These are phyloP conservation scores for Apis florea DNA, from an alignment of 1,140 invertebrate species.

Conservation along the genomic window DNA sequence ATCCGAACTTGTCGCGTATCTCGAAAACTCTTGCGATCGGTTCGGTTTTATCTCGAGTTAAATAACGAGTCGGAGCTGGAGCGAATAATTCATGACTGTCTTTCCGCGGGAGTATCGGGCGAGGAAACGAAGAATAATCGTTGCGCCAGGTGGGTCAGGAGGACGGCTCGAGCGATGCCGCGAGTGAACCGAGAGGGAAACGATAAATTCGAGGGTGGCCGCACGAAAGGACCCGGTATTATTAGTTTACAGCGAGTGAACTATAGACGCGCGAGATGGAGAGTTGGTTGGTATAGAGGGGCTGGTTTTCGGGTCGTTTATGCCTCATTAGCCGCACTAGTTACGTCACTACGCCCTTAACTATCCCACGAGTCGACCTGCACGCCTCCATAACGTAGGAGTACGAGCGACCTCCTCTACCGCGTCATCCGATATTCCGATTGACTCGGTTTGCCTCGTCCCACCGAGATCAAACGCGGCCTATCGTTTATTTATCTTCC, in stretches of 20 bases:
- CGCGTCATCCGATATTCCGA: constrained; percentile 18
- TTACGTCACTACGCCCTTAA: constrained; percentile 72
- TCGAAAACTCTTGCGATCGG: too few relatives aligned
- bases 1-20: too few relatives aligned
- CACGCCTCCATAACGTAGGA: constrained; percentile 49
- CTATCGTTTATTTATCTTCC: constrained; percentile 10
- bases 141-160: too few relatives aligned
- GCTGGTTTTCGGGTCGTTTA: too few relatives aligned
- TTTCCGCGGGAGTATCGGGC: too few relatives aligned
- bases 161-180: background rate
- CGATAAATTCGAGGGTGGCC: constrained; percentile 66
- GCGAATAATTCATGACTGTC: too few relatives aligned
- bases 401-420: constrained; percentile 3
- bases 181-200: constrained; percentile 24
- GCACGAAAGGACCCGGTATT: constrained; percentile 67
- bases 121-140: too few relatives aligned
- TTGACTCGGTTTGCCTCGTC: background rate
- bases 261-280: constrained; percentile 65
- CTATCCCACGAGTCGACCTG: constrained; percentile 69
- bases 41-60: too few relatives aligned
- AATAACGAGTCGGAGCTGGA: too few relatives aligned
- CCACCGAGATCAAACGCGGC: background rate
- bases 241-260: constrained; percentile 72
- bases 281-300: too few relatives aligned
- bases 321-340: constrained; percentile 73